Percentiles rank a stretch among this genome's conserved stretches.
Conservation (phyloP, 92 coral and sea anemone species). For the Ricordea florida region DNA sequence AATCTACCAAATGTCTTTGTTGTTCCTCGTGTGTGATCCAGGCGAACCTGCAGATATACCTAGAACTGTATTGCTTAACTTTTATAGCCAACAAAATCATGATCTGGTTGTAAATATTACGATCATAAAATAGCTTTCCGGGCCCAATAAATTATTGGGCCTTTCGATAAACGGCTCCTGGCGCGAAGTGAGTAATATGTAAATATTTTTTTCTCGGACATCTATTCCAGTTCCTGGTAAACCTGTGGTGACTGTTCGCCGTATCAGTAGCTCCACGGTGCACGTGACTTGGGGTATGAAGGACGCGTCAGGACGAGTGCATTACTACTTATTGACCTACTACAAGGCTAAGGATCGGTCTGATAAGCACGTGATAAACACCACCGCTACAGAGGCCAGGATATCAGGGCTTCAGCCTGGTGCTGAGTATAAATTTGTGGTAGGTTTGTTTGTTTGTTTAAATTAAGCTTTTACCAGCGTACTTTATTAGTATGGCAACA, state of each 20-base stretch:
- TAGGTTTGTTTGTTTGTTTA: too few species aligned
- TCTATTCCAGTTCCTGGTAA: constrained; percentile 44
- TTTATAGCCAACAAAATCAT: background rate
- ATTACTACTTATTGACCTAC: constrained; percentile 50
- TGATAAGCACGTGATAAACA: constrained; percentile 26
- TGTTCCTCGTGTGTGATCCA: too few species aligned
- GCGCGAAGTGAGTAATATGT: too few species aligned
- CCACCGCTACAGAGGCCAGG: constrained; percentile 40
- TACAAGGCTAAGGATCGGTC: constrained; percentile 17
- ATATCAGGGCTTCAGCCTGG: constrained; percentile 53
- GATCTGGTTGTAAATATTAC: too few species aligned
- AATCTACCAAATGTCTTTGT: too few species aligned
- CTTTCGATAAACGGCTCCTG: too few species aligned
- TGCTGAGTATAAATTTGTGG: constrained; percentile 54
- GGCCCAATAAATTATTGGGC: too few species aligned
- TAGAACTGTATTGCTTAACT: background rate
- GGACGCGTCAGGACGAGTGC: constrained; percentile 33
- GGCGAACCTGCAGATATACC: background rate
- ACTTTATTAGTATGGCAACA: too few species aligned
- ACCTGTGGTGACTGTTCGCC: constrained; percentile 42
- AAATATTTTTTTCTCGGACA: too few species aligned
- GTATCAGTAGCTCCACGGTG: constrained; percentile 39
- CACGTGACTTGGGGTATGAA: constrained; percentile 43
- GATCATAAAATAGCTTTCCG: too few species aligned
- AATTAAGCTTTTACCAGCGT: too few species aligned